Evolutionary conservation across 2,113 vertebrate genomes (phyloP), one percentile per base, ranked within the genome.

Genomic region (Bufo gargarizans): DNA sequence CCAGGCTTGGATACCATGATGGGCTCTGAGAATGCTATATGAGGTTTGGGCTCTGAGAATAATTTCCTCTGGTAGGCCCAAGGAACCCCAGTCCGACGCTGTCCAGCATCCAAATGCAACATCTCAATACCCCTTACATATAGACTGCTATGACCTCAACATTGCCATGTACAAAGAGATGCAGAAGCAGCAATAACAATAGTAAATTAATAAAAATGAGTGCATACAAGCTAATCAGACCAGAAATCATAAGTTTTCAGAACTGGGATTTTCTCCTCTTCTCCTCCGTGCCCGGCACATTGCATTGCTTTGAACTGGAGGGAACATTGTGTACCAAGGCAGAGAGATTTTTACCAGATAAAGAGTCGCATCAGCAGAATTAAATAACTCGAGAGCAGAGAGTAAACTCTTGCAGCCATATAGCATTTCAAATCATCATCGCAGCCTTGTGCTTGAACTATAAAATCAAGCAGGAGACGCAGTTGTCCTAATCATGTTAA

Each of bases 401-500:
- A 77, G 84, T 49, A 86, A 86, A 86, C 72, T 61, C 55, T 49
- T 2, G 84, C 17, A 86, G 84, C 84, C 17, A 22, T 63, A 53
- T 69, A 84, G 53, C 71, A 77, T 77, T 86, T 63, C 72, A 63
- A 47, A 86, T 86, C 84, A 86, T 63, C 58, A 50, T 77, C 13
- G 56, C 84, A 77, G 72, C 14, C 84, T 77, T 77, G 84, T 77
- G 56, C 84, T 77, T 77, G 84, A 86, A 77, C 84, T 77, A 77
- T 86, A 61, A 86, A 77, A 86, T 77, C 69, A 86, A 77, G 84
- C 19, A 20, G 77, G 69, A 86, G 55, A 77, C 83, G 88, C 88
- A 91, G 90, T 92, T 90, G 89, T 92, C 92, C 91, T 91, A 91
- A 93, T 92, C 92, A 91, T 92, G 92, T 93, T 92, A 94, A 95